Conservation (phyloP, 2,113 vertebrate genomes). For the Corapipo altera region DNA sequence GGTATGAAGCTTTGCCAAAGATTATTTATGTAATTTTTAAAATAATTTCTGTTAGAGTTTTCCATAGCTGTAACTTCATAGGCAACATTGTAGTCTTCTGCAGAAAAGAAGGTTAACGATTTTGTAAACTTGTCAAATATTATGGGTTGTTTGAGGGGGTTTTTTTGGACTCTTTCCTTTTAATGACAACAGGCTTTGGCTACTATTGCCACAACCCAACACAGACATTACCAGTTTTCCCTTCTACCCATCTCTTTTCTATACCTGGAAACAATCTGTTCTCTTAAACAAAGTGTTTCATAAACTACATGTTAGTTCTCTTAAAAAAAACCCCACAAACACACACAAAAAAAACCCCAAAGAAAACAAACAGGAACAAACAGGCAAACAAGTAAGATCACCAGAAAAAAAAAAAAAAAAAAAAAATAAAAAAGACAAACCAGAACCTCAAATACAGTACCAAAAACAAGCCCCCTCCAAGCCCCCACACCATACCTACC, state of each 20-base stretch:
- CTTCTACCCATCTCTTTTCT: not conserved
- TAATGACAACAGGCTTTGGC: not conserved
- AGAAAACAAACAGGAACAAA: not conserved
- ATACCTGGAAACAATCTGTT: not conserved
- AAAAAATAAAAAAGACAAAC: not conserved
- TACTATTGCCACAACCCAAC: not conserved
- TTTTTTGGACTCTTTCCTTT: not conserved
- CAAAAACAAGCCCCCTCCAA: not conserved
- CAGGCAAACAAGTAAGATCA: not conserved
- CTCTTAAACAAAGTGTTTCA: not conserved
- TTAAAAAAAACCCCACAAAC: not conserved
- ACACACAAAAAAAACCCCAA: not conserved
- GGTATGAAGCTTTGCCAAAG: not conserved
- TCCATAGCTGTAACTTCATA: not conserved
- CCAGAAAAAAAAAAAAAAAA: not conserved
- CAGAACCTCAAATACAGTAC: not conserved
- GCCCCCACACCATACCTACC: constrained; percentile 63
- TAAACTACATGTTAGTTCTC: not conserved
- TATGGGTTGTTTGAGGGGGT: fast-evolving
- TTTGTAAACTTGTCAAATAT: not conserved
- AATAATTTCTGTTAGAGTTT: not conserved
- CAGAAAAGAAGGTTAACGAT: not conserved
- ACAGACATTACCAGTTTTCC: not conserved
- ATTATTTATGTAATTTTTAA: not conserved
- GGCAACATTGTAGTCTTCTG: not conserved